Evolutionary conservation across 2,888 invertebrate species (phyloP).

Genomic region (Nowickia ferox): DNA sequence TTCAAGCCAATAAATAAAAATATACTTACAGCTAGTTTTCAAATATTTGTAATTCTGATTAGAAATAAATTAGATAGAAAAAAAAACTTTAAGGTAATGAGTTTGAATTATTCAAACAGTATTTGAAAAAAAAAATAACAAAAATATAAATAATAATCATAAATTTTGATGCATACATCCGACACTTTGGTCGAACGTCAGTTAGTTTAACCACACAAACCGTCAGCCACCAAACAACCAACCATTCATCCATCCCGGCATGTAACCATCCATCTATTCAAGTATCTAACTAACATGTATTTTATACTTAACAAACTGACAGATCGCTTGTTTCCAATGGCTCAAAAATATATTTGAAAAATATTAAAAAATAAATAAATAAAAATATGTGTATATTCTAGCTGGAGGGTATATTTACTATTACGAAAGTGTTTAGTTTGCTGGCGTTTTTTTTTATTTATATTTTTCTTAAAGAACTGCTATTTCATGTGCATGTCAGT

Average conservation of each 20-base stretch:
- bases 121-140: constrained; percentile 10
- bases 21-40: constrained; percentile 9
- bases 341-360: constrained; percentile 39
- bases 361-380: constrained; percentile 5
- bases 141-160: constrained; percentile 42
- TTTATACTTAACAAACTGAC: constrained; percentile 41
- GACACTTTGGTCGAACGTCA: constrained; percentile 43
- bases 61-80: constrained; percentile 51
- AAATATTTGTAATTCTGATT: constrained; percentile 63
- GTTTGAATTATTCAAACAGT: constrained; percentile 58
- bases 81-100: constrained; percentile 28
- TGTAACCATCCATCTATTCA: constrained; percentile 25
- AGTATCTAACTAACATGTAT: constrained; percentile 37
- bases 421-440: constrained; percentile 73
- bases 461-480: constrained; percentile 16
- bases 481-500: constrained; percentile 57
- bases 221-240: constrained; percentile 15
- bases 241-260: constrained; percentile 7
- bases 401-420: constrained; percentile 65
- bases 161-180: constrained; percentile 61
- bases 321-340: constrained; percentile 45
- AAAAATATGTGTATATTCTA: constrained; percentile 24
- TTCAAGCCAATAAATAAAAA: neutral
- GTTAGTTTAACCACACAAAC: constrained; percentile 8
- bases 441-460: constrained; percentile 26